Evolutionary conservation across 2,888 invertebrate genomes (phyloP).

Genomic region (Adelphocoris suturalis): DNA sequence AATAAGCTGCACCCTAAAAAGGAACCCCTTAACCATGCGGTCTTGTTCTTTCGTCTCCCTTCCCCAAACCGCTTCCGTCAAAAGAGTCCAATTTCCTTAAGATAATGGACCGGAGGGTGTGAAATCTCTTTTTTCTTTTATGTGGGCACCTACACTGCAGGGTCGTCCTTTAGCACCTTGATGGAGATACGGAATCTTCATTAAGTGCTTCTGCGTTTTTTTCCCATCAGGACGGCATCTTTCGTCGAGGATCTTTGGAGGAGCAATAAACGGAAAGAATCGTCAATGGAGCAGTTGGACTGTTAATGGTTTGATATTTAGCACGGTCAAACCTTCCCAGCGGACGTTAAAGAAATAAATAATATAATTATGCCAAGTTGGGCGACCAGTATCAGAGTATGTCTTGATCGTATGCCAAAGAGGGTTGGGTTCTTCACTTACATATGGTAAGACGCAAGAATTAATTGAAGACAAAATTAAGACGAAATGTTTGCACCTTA

Average conservation of each 20-base stretch:
- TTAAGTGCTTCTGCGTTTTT: conserved; percentile 20
- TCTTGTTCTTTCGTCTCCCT: neutral
- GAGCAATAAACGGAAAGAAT: neutral
- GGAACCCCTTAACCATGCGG: neutral
- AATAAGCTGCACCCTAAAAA: conserved; percentile 7
- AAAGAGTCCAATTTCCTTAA: conserved; percentile 59
- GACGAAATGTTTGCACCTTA: too few species aligned
- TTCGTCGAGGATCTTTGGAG: neutral
- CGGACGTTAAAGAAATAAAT: too few species aligned
- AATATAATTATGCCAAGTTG: too few species aligned
- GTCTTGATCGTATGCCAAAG: too few species aligned
- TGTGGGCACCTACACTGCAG: conserved; percentile 25
- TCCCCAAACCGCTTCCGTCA: neutral
- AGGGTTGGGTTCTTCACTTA: too few species aligned
- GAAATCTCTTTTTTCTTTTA: conserved; percentile 40
- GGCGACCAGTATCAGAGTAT: too few species aligned
- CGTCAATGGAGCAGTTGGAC: neutral
- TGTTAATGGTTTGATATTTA: too few species aligned
- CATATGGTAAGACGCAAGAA: too few species aligned
- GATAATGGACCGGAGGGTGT: conserved; percentile 45
- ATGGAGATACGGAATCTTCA: conserved; percentile 43
- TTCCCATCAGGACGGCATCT: neutral
- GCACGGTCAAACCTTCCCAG: too few species aligned
- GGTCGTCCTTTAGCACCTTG: conserved; percentile 3
- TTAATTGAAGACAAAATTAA: too few species aligned